Percentiles rank a stretch among this genome's conserved stretches.
Conservation (phyloP, 2,113 vertebrate genomes). For the Megaceryle maxima region DNA sequence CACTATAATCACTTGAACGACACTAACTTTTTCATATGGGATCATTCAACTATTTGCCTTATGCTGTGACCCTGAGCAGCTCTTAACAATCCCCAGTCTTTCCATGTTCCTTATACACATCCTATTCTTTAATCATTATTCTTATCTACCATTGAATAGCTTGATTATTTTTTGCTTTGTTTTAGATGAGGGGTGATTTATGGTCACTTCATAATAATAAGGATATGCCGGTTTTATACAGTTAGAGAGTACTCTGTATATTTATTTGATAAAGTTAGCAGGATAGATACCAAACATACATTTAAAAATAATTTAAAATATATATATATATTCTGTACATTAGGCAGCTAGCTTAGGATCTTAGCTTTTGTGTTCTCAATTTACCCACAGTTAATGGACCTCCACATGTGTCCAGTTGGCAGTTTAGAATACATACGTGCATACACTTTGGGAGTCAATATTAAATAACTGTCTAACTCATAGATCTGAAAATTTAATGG, state of each 20-base stretch:
- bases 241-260: neutral
- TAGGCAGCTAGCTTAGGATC: neutral
- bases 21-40: neutral
- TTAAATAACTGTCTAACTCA: neutral
- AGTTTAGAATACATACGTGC: neutral
- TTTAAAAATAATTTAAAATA: neutral
- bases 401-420: rapidly evolving
- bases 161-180: neutral
- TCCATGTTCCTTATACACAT: neutral
- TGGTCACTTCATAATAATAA: neutral
- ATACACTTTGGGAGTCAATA: neutral
- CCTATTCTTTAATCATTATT: neutral
- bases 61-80: neutral
- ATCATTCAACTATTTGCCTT: neutral
- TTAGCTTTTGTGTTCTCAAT: neutral
- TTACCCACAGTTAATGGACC: neutral
- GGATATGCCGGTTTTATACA: neutral
- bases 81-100: neutral
- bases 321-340: neutral
- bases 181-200: neutral
- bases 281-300: neutral
- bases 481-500: neutral
- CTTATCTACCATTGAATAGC: neutral
- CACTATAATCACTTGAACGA: neutral
- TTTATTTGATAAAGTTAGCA: neutral